Conservation (phyloP, 2,113 vertebrate genomes). For the Gymnarchus niloticus region DNA sequence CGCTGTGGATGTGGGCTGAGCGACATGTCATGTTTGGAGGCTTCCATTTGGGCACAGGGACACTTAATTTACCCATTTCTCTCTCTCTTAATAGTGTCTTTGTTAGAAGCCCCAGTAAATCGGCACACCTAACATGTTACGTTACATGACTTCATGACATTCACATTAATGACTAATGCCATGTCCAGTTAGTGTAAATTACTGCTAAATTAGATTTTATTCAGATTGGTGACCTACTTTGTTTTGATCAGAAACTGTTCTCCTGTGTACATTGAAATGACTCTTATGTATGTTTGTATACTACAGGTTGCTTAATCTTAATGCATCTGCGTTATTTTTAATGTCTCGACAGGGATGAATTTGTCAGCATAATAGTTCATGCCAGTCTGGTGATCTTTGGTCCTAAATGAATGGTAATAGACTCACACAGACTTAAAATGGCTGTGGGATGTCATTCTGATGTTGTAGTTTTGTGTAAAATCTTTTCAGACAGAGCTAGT, state of each 20-base stretch:
- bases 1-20: neutral
- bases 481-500: neutral
- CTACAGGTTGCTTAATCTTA: too few species aligned
- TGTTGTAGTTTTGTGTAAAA: neutral
- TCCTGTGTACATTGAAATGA: too few species aligned
- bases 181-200: too few species aligned
- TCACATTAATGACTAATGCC: too few species aligned
- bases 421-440: too few species aligned
- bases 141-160: too few species aligned
- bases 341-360: neutral
- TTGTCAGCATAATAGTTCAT: neutral
- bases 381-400: neutral
- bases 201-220: too few species aligned
- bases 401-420: neutral
- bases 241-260: too few species aligned
- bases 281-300: too few species aligned
- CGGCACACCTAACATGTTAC: neutral
- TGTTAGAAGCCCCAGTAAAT: neutral
- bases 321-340: neutral
- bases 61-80: too few species aligned
- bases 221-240: too few species aligned
- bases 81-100: neutral
- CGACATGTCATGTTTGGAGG: neutral
- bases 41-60: too few species aligned
- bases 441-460: neutral